phyloP scores from a whole-genome alignment of 2,113 vertebrate species.

The Pongo abelii region DNA sequence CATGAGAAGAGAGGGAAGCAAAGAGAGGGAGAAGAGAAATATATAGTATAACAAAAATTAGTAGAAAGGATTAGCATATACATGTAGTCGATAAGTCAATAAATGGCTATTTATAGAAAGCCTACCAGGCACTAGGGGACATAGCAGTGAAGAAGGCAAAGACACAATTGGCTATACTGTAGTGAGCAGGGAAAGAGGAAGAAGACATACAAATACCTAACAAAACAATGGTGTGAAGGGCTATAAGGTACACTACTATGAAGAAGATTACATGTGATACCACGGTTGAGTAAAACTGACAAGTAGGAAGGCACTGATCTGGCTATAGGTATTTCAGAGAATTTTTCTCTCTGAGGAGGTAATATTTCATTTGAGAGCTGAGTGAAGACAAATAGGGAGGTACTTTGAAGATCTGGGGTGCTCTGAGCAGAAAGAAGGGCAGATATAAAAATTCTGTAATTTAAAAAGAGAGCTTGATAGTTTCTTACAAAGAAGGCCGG shows the following conservation, averaged over 20 bases:
- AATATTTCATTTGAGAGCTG: not conserved
- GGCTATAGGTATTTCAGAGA: not conserved
- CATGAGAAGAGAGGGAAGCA: not conserved
- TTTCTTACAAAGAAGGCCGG: not conserved
- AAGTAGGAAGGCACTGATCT: not conserved
- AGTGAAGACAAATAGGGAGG: not conserved
- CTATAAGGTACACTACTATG: fast-evolving
- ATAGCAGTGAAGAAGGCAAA: not conserved
- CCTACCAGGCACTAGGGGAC: not conserved
- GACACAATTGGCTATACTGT: not conserved
- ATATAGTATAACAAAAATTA: not conserved
- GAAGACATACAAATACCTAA: not conserved
- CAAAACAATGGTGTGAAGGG: not conserved
- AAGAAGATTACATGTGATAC: not conserved
- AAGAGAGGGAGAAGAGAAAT: not conserved
- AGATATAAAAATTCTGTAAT: not conserved
- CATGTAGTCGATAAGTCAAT: not conserved
- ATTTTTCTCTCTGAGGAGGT: not conserved
- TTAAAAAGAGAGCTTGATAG: not conserved
- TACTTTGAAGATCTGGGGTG: not conserved
- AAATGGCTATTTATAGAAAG: not conserved
- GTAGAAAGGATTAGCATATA: not conserved
- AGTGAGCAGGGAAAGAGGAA: not conserved
- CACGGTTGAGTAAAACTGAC: not conserved
- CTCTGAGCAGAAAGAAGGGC: not conserved